Evolutionary conservation across 2,797 vertebrate species (phyloP).

Genomic region (Sebastes iracundus): DNA sequence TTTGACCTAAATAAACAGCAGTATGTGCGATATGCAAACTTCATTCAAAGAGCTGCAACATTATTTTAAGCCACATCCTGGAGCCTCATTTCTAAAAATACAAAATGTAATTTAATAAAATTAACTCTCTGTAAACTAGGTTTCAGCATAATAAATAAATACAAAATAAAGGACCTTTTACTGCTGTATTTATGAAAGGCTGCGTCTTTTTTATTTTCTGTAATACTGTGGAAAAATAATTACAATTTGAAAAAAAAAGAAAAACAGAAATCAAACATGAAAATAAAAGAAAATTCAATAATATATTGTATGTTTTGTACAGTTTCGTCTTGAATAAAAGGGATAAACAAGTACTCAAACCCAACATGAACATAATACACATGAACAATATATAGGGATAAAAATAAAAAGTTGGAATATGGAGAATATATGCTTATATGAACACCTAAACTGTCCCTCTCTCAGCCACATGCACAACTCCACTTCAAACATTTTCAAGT

Average conservation of each 20-base stretch:
- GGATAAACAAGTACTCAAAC: slow-evolving; percentile 55
- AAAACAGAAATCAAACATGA: slow-evolving; percentile 35
- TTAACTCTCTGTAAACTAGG: neutral
- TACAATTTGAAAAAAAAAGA: slow-evolving; percentile 73
- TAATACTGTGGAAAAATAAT: slow-evolving; percentile 87
- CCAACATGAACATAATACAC: slow-evolving; percentile 53
- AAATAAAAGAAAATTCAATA: slow-evolving; percentile 62
- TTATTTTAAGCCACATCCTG: neutral
- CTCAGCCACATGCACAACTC: slow-evolving; percentile 3
- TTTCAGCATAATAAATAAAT: neutral
- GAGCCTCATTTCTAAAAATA: neutral
- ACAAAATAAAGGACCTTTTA: neutral
- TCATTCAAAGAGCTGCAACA: neutral
- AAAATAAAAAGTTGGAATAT: slow-evolving; percentile 53
- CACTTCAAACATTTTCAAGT: slow-evolving; percentile 32
- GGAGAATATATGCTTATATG: slow-evolving; percentile 39
- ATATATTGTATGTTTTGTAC: slow-evolving; percentile 69
- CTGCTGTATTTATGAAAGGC: slow-evolving; percentile 76
- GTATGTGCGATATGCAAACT: neutral
- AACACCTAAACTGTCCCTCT: slow-evolving; percentile 32
- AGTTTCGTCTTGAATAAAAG: slow-evolving; percentile 59
- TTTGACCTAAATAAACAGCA: slow-evolving; percentile 48
- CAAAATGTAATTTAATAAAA: neutral
- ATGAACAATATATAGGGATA: slow-evolving; percentile 25
- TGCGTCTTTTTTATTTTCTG: slow-evolving; percentile 81